Percentiles rank a stretch among this genome's conserved stretches.
phyloP scores from a whole-genome alignment of 1,140 invertebrate species.

The Chironomus tepperi region DNA sequence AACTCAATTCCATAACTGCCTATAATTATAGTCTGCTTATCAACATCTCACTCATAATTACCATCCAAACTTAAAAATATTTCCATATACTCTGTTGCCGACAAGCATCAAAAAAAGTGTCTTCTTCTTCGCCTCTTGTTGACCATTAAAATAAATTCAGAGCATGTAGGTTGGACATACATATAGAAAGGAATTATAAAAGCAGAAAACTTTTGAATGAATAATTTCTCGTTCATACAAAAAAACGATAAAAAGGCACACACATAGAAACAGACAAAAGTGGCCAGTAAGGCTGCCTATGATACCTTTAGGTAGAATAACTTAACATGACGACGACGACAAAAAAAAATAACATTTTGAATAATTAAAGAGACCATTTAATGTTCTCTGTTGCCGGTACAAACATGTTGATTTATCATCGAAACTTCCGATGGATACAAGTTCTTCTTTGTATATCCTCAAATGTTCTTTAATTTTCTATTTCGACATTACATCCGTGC shows the following conservation, averaged over 20 bases:
- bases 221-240: not conserved
- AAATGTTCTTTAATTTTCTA: constrained; percentile 6
- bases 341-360: not conserved
- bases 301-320: no score
- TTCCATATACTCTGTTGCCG: no score
- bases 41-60: no score
- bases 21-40: no score
- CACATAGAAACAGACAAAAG: not conserved
- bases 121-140: not conserved
- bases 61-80: no score
- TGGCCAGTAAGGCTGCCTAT: no score
- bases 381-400: not conserved
- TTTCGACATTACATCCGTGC: constrained; percentile 14
- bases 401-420: constrained; percentile 23
- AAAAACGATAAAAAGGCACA: no score
- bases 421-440: constrained; percentile 17
- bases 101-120: no score
- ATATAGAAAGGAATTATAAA: not conserved
- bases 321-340: no score
- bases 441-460: not conserved
- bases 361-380: constrained; percentile 22
- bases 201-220: not conserved
- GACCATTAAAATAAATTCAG: not conserved
- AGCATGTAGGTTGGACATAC: no score
- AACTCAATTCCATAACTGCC: no score